Base-by-base conservation (phyloP, 2,888 invertebrate species). In the Miltochrista miniata region DNA sequence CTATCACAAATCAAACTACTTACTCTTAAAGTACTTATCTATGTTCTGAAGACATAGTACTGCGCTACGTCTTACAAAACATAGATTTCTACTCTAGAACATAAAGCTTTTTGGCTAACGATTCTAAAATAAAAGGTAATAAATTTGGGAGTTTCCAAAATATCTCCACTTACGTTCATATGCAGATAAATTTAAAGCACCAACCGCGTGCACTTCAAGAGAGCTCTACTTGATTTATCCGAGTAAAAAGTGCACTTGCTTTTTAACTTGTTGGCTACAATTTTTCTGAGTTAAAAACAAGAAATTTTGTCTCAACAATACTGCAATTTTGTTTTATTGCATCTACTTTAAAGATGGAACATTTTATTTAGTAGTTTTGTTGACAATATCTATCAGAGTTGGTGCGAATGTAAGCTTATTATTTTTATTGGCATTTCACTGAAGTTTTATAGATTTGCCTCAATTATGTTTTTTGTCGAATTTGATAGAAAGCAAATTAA, bases 181-280 rank as follows among this genome's bases (percentile, higher is more conserved):
- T 46, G 44, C 48, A 52, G 47, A 44, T 24, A 35, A 34, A 44
- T 24, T 24, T 24, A 24, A 24, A 24, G 24, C 30, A 5, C 24
- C 39, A 15, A 47, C 31, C 15, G 37, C 43, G 37, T 13, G 48
- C 15, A 46, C 46, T 49, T 48, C 43, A 38, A 48, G 36, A 63
- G 63, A 59, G 48, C 59, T 68, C 50, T 10, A 57, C 56, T 59
- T 63, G 67, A 67, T 67, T 66, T 67, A 67, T 58, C 41, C 51
- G 43, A 38, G 47, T 53, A 45, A 56, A 51, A 59, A 60, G 60
- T 58, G 54, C 63, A 59, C 50, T 56, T 57, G n/a, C 44, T 46
- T 42, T 42, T 42, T 42, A 43, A 39, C 51, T 59, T 59, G 54
- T 40, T 39, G 18, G 18, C 18, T 24, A 47, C 36, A 30, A 45